These are phyloP conservation scores for Tenebrosternarchus preto DNA, from an alignment of 2,113 vertebrate genomes.

Conservation along the genomic window DNA sequence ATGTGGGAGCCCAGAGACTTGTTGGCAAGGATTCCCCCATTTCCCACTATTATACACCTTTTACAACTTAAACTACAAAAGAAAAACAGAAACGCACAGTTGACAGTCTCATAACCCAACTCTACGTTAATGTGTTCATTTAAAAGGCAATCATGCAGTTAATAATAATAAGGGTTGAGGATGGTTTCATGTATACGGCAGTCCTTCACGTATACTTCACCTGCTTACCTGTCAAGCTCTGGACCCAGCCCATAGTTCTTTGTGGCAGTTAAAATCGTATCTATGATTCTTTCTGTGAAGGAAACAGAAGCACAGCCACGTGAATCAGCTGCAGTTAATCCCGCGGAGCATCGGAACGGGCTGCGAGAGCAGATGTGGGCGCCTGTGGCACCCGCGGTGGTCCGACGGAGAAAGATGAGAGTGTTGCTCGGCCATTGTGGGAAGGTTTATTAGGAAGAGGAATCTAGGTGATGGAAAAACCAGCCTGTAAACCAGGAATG, in stretches of 20 bases:
- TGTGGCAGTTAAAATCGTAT: slow-evolving; percentile 87
- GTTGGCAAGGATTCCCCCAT: slow-evolving; percentile 94
- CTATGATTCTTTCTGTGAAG: slow-evolving; percentile 88
- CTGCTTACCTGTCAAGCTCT: slow-evolving; percentile 84
- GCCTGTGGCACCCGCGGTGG: background rate
- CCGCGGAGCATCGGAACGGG: background rate
- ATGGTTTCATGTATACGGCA: background rate
- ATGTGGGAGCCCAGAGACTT: slow-evolving; percentile 93
- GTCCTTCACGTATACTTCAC: background rate
- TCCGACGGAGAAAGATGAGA: background rate
- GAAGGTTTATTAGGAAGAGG: slow-evolving; percentile 34
- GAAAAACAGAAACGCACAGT: background rate
- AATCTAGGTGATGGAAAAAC: slow-evolving; percentile 51
- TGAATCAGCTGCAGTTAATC: slow-evolving; percentile 1
- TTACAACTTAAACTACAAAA: slow-evolving; percentile 86
- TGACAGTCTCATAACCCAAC: background rate
- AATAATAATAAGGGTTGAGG: no score
- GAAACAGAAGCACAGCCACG: slow-evolving; percentile 15
- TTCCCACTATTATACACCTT: slow-evolving; percentile 93
- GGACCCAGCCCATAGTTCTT: slow-evolving; percentile 89
- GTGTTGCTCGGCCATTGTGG: background rate
- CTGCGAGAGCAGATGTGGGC: background rate
- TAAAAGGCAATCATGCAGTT: no score
- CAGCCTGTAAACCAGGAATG: slow-evolving; percentile 73
- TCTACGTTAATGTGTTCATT: background rate